Percentiles rank a stretch among this genome's conserved stretches.
Evolutionary conservation across 2,888 invertebrate genomes (phyloP).

Genomic region (Leptopilina myrica): DNA sequence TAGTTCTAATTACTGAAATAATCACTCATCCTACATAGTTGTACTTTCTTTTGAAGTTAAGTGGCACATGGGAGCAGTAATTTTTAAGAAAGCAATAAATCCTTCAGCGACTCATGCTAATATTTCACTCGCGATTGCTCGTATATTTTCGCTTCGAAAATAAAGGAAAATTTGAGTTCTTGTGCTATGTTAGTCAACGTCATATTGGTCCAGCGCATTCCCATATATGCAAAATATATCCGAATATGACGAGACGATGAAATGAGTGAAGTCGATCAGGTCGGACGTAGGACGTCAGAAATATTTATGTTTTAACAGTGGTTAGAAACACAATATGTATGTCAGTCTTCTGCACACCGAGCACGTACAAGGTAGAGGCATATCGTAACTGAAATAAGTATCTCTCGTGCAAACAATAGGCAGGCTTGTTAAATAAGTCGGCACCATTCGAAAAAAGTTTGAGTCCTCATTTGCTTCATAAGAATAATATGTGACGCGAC

Average conservation of each 20-base stretch:
- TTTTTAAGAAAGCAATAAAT: slow-evolving; percentile 37
- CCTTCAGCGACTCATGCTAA: slow-evolving; percentile 32
- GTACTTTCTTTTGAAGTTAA: not conserved
- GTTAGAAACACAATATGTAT: not conserved
- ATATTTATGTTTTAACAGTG: not conserved
- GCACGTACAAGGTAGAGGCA: slow-evolving; percentile 33
- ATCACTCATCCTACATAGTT: slow-evolving; percentile 30
- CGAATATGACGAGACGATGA: slow-evolving; percentile 12
- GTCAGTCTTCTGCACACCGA: slow-evolving; percentile 4
- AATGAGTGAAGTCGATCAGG: slow-evolving; percentile 1
- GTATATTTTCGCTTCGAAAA: slow-evolving; percentile 35
- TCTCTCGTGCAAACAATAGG: slow-evolving; percentile 26
- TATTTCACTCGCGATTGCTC: slow-evolving; percentile 39
- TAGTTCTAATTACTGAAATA: slow-evolving; percentile 17
- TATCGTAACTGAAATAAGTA: slow-evolving; percentile 32
- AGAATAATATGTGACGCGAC: too few species aligned
- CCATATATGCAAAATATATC: slow-evolving; percentile 23
- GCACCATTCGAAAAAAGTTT: slow-evolving; percentile 10
- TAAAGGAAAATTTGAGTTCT: slow-evolving; percentile 15
- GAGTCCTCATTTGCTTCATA: slow-evolving; percentile 17
- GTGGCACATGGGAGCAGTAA: slow-evolving; percentile 33
- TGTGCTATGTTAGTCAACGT: slow-evolving; percentile 12
- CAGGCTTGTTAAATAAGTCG: not conserved
- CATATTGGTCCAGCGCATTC: slow-evolving; percentile 25
- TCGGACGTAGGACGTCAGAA: slow-evolving; percentile 30